Percentiles rank a stretch among this genome's conserved stretches.
These are phyloP conservation scores for Seriola aureovittata DNA, from an alignment of 2,113 vertebrate genomes.

Conservation along the genomic window DNA sequence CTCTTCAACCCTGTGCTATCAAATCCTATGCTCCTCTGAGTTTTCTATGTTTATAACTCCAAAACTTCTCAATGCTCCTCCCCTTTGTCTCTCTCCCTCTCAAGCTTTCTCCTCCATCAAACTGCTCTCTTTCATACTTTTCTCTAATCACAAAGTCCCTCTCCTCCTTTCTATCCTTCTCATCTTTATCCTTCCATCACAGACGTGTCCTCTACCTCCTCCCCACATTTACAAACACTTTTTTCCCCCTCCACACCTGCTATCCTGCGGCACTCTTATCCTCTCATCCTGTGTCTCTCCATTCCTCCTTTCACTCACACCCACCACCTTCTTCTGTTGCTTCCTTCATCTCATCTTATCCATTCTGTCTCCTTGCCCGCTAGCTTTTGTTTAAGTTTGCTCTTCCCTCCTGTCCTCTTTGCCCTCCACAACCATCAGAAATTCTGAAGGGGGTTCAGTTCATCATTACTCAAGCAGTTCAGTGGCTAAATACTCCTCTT, in stretches of 20 bases:
- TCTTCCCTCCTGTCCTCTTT: conserved; percentile 11
- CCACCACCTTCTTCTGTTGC: conserved; percentile 1
- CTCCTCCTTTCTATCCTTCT: conserved; percentile 14
- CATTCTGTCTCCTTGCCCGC: neutral
- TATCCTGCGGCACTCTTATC: conserved; percentile 25
- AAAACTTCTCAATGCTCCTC: conserved; percentile 50
- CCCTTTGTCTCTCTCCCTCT: conserved; percentile 31
- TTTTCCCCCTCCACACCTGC: conserved; percentile 7
- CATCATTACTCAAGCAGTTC: conserved; percentile 36
- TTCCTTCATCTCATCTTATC: conserved; percentile 18
- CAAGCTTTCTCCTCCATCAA: conserved; percentile 27
- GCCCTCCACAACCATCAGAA: conserved; percentile 14
- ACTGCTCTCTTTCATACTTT: conserved; percentile 36
- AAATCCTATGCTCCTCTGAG: conserved; percentile 37
- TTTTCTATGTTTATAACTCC: conserved; percentile 24
- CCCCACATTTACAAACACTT: neutral
- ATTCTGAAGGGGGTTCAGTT: conserved; percentile 2
- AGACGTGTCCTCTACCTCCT: conserved; percentile 29
- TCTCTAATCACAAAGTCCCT: conserved; percentile 32
- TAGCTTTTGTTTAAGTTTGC: neutral
- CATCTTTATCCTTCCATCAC: conserved; percentile 47
- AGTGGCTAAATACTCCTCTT: conserved; percentile 6
- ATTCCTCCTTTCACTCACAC: conserved; percentile 10
- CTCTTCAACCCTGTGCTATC: conserved; percentile 31
- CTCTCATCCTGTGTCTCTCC: conserved; percentile 11